Conservation (phyloP, 2,888 invertebrate genomes). For the Thereva nobilitata region DNA sequence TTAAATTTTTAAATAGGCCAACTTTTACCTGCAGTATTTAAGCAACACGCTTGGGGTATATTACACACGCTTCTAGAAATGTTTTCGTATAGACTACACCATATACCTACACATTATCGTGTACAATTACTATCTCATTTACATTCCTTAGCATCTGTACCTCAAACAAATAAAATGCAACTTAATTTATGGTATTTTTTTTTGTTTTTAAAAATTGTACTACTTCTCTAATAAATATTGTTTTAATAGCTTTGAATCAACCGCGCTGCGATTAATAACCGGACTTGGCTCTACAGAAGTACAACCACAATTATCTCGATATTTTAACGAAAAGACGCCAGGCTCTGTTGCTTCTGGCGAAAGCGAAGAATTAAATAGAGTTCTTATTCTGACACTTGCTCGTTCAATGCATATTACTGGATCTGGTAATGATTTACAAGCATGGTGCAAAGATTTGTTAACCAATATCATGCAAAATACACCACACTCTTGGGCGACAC, state of each 20-base stretch:
- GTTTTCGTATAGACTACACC: slow-evolving; percentile 95
- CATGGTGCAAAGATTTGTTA: slow-evolving; percentile 89
- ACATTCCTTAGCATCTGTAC: slow-evolving; percentile 87
- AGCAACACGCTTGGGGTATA: slow-evolving; percentile 92
- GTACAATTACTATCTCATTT: slow-evolving; percentile 90
- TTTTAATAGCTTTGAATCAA: slow-evolving; percentile 74
- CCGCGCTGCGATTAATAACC: slow-evolving; percentile 81
- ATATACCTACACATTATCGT: slow-evolving; percentile 94
- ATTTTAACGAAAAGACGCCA: slow-evolving; percentile 84
- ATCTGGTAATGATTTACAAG: slow-evolving; percentile 63
- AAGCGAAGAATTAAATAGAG: slow-evolving; percentile 92
- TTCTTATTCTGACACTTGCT: slow-evolving; percentile 89
- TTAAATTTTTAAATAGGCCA: slow-evolving; percentile 64
- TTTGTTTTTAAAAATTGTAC: neutral
- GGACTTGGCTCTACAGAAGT: slow-evolving; percentile 94
- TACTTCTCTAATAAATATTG: slow-evolving; percentile 16
- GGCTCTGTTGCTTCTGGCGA: slow-evolving; percentile 80
- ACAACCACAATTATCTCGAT: slow-evolving; percentile 88
- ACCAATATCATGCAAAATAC: slow-evolving; percentile 91
- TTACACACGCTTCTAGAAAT: slow-evolving; percentile 94
- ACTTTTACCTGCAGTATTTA: slow-evolving; percentile 86
- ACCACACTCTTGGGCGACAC: slow-evolving; percentile 93
- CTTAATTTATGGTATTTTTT: slow-evolving; percentile 79
- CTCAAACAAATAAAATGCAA: slow-evolving; percentile 94
- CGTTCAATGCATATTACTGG: slow-evolving; percentile 94